A percentile compares a stretch with the other conserved stretches of the same genome.
Evolutionary conservation across 2,888 invertebrate species (phyloP).

Genomic region (Branchinecta sandiegonensis): DNA sequence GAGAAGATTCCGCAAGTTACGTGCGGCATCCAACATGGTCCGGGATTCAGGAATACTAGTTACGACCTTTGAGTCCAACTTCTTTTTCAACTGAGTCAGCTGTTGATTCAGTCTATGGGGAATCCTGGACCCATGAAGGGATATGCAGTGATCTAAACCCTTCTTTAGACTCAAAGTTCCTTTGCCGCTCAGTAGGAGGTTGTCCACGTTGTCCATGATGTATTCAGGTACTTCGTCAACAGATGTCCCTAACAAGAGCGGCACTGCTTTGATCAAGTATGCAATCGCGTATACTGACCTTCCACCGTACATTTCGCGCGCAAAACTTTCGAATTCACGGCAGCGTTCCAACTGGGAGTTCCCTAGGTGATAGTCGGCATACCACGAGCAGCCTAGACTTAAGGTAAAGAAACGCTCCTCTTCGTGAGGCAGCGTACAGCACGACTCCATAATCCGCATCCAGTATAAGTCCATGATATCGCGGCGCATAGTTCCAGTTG

Average conservation of each 20-base stretch:
- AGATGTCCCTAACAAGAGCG: background rate
- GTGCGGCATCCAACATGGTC: background rate
- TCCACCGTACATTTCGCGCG: background rate
- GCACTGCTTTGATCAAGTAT: background rate
- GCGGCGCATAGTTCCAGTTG: background rate
- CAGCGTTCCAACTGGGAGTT: background rate
- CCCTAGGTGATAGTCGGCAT: background rate
- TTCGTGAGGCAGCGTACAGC: background rate
- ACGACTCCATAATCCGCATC: background rate
- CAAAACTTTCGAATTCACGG: background rate
- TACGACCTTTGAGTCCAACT: background rate
- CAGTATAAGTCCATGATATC: background rate
- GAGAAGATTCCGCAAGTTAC: background rate
- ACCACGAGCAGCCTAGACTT: background rate
- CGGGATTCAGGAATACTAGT: background rate
- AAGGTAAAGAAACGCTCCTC: background rate
- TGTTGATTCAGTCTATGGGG: background rate
- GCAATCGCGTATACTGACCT: constrained; percentile 3
- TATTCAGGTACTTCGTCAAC: background rate
- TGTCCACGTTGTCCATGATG: background rate
- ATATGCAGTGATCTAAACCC: constrained; percentile 1
- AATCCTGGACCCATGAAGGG: background rate
- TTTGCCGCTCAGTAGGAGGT: background rate
- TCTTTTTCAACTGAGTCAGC: background rate
- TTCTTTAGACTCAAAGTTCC: background rate